phyloP scores from a whole-genome alignment of 2,113 vertebrate species.

The Hassar affinis region DNA sequence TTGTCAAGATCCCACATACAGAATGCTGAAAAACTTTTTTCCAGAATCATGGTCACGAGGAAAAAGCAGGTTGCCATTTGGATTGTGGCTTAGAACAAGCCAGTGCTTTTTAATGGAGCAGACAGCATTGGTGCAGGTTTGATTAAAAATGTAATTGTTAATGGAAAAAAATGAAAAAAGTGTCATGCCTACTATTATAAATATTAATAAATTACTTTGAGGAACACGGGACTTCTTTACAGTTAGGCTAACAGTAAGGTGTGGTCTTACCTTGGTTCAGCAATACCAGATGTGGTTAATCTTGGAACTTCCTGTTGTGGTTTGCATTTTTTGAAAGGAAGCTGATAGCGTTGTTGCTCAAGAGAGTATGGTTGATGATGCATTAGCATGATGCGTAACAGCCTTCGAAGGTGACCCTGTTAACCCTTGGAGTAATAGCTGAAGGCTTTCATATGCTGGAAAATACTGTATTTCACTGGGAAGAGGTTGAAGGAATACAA shows the following conservation, averaged over 20 bases:
- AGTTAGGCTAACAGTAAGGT: background rate
- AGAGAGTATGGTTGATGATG: background rate
- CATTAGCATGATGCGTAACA: background rate
- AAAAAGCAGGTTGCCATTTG: background rate
- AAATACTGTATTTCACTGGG: background rate
- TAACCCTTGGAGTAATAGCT: background rate
- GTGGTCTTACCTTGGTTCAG: background rate
- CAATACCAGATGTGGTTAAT: background rate
- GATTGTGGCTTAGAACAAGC: background rate
- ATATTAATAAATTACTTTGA: background rate
- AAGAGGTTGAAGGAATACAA: background rate
- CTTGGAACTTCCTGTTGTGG: background rate
- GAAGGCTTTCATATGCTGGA: background rate
- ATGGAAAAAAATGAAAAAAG: background rate
- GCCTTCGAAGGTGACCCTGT: background rate
- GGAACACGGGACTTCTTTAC: background rate
- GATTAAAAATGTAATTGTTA: background rate
- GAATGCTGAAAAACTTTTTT: slow-evolving; percentile 1
- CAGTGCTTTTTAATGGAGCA: background rate
- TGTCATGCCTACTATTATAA: background rate
- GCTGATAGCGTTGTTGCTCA: background rate
- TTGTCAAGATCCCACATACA: slow-evolving; percentile 48
- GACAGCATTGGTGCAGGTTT: background rate
- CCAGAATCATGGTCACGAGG: background rate
- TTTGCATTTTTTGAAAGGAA: background rate